Conservation (phyloP, 2,888 invertebrate species). For the Schizaphis graminum region DNA sequence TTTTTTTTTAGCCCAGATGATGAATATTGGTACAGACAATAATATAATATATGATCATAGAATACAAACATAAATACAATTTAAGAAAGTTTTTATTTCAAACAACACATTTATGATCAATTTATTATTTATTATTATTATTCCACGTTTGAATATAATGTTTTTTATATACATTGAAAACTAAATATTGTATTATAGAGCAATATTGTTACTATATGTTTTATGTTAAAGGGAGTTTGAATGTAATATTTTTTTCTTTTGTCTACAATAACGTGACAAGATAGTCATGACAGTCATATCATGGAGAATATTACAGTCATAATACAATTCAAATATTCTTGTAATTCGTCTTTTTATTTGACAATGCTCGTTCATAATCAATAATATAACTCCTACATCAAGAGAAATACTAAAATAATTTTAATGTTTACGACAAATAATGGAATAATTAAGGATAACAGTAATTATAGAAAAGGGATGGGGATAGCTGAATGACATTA, state of each 20-base stretch:
- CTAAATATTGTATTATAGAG: not conserved
- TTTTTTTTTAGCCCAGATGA: not conserved
- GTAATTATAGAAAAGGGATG: not conserved
- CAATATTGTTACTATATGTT: no score
- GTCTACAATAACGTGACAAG: not conserved
- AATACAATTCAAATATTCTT: not conserved
- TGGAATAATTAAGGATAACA: not conserved
- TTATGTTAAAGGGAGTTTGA: not conserved
- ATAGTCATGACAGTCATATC: not conserved
- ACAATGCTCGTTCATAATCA: not conserved
- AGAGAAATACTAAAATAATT: not conserved
- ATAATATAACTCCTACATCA: not conserved
- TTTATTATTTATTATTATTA: not conserved
- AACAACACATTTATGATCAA: not conserved
- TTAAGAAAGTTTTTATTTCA: not conserved
- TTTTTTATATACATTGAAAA: not conserved
- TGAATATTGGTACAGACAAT: not conserved
- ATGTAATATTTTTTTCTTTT: not conserved
- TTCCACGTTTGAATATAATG: not conserved
- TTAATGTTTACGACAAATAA: not conserved
- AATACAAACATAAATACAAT: not conserved
- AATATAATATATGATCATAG: not conserved
- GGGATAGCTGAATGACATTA: not conserved
- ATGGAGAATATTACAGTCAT: not conserved
- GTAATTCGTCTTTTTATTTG: not conserved